phyloP scores from a whole-genome alignment of 2,888 invertebrate species.

The Apocheima hispidaria region DNA sequence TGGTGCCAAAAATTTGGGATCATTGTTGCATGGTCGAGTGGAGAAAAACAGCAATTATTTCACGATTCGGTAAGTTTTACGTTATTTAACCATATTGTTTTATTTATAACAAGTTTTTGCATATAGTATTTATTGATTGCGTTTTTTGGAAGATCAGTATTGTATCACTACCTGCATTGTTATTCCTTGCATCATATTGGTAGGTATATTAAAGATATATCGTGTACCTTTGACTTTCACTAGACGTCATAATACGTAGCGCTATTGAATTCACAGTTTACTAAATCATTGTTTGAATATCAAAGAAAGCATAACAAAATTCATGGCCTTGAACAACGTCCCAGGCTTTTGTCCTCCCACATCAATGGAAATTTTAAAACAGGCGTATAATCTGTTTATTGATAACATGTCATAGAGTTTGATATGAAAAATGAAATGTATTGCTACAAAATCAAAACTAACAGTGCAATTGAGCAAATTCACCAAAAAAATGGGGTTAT shows the following conservation, averaged over 20 bases:
- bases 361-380: slow-evolving; percentile 1
- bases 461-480: too few species aligned
- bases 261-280: slow-evolving; percentile 3
- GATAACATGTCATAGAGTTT: neutral
- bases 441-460: neutral
- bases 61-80: slow-evolving; percentile 23
- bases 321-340: slow-evolving; percentile 15
- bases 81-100: neutral
- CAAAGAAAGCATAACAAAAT: slow-evolving; percentile 1
- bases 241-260: slow-evolving; percentile 9
- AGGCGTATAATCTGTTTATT: neutral
- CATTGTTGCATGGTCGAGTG: slow-evolving; percentile 32
- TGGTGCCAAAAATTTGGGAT: slow-evolving; percentile 50
- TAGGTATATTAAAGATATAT: neutral
- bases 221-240: slow-evolving; percentile 23
- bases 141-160: neutral
- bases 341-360: neutral
- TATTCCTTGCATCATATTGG: slow-evolving; percentile 13
- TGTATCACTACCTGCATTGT: neutral
- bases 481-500: too few species aligned
- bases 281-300: neutral
- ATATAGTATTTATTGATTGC: neutral
- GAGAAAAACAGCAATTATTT: slow-evolving; percentile 24
- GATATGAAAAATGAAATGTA: neutral
- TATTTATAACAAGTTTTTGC: neutral